Evolutionary conservation across 2,113 vertebrate species (phyloP).

Genomic region (Apaloderma vittatum): DNA sequence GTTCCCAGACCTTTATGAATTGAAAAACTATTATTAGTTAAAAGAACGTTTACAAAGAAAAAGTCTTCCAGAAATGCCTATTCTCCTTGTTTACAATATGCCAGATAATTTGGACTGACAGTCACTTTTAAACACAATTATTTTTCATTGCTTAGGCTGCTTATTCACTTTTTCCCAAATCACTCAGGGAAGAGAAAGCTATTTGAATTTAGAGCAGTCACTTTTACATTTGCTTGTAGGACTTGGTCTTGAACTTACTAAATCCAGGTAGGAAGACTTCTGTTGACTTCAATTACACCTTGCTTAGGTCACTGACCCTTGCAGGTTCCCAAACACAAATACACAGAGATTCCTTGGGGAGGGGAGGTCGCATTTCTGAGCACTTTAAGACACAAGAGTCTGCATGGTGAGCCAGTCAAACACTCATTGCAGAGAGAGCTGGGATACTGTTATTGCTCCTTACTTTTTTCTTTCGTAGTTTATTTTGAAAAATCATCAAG

Average conservation of each 20-base stretch:
- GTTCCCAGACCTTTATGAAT: neutral
- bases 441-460: neutral
- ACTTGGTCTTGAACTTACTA: neutral
- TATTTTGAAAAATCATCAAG: neutral
- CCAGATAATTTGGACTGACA: neutral
- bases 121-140: neutral
- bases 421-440: neutral
- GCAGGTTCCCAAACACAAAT: neutral
- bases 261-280: neutral
- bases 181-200: neutral
- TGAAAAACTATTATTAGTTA: neutral
- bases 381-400: accelerated
- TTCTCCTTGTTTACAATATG: neutral
- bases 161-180: neutral
- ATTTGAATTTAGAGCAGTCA: neutral
- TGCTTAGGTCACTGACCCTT: neutral
- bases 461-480: neutral
- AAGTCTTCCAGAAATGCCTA: neutral
- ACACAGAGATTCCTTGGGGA: neutral
- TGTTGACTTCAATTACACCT: neutral
- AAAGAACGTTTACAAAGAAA: neutral
- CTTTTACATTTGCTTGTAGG: neutral
- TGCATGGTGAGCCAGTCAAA: neutral
- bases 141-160: neutral
- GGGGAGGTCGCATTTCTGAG: neutral